phyloP scores from a whole-genome alignment of 2,888 invertebrate genomes.

The Neelides folsomi region DNA sequence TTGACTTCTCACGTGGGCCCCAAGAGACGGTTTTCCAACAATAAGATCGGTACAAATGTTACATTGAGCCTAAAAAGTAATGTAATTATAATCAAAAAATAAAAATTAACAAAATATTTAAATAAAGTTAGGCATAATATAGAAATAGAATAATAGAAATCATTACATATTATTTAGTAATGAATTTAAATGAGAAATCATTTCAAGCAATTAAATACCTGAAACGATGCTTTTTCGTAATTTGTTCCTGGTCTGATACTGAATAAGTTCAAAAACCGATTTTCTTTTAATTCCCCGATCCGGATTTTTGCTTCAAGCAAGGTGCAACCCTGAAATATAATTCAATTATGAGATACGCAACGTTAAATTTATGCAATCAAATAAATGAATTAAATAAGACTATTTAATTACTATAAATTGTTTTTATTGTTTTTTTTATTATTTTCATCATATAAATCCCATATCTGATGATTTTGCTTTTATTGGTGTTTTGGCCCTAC shows the following conservation, averaged over 20 bases:
- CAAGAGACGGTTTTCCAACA: conserved; percentile 16
- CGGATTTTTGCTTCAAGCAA: conserved; percentile 18
- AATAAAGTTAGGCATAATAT: no score
- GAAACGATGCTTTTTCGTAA: conserved; percentile 30
- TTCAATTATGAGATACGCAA: background rate
- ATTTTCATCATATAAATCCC: no score
- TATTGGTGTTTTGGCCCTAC: no score
- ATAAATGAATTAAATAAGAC: no score
- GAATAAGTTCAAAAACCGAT: conserved; percentile 23
- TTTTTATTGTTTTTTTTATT: no score
- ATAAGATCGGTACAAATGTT: conserved; percentile 23
- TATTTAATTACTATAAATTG: no score
- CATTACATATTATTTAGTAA: no score
- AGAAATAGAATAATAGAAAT: no score
- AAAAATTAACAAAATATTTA: no score
- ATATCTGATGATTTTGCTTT: no score
- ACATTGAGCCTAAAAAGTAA: conserved; percentile 22
- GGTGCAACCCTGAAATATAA: conserved; percentile 17
- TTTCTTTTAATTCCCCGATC: conserved; percentile 8
- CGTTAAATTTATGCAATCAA: no score
- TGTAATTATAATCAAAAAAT: conserved; percentile 1
- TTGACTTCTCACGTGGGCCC: conserved; percentile 19
- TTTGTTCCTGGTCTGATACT: conserved; percentile 14
- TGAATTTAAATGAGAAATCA: no score
- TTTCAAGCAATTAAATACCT: conserved; percentile 14